A percentile compares a stretch with the other conserved stretches of the same genome.
Conservation (phyloP, 2,797 vertebrate species). For the Alouatta caraya region DNA sequence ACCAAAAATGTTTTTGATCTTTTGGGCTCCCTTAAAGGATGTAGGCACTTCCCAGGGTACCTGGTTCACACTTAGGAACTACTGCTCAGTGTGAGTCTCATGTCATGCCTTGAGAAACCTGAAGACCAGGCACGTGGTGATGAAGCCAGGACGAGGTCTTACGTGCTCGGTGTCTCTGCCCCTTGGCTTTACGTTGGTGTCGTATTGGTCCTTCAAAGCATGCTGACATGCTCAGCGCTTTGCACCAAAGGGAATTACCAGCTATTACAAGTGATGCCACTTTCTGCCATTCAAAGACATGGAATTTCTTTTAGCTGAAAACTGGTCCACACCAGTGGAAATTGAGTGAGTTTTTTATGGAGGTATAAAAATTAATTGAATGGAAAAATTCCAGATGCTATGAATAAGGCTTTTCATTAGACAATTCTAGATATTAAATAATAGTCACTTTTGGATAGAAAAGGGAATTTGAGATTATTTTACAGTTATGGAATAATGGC, state of each 20-base stretch:
- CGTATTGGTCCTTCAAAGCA: fast-evolving
- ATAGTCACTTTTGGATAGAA: not conserved
- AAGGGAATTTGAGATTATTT: not conserved
- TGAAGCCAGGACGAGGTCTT: fast-evolving
- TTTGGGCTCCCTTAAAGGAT: not conserved
- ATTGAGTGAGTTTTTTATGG: not conserved
- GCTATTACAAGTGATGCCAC: no score
- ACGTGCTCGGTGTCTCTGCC: fast-evolving
- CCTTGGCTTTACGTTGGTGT: fast-evolving
- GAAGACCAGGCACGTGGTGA: fast-evolving
- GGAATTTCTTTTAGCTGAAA: not conserved
- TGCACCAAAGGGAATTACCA: not conserved
- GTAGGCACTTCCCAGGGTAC: not conserved
- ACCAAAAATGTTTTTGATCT: not conserved
- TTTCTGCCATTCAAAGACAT: not conserved
- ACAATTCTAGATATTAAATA: not conserved
- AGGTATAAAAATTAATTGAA: constrained; percentile 10
- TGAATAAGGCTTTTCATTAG: constrained; percentile 5
- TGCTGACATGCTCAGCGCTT: fast-evolving
- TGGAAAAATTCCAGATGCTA: constrained; percentile 19
- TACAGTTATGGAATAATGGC: not conserved
- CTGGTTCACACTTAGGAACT: not conserved
- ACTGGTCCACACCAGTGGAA: not conserved
- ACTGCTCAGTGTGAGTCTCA: fast-evolving
- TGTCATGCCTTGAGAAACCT: not conserved